Evolutionary conservation across 2,113 vertebrate species (phyloP), one percentile per base, ranked within the genome.

Genomic region (Gorsachius goisagi): DNA sequence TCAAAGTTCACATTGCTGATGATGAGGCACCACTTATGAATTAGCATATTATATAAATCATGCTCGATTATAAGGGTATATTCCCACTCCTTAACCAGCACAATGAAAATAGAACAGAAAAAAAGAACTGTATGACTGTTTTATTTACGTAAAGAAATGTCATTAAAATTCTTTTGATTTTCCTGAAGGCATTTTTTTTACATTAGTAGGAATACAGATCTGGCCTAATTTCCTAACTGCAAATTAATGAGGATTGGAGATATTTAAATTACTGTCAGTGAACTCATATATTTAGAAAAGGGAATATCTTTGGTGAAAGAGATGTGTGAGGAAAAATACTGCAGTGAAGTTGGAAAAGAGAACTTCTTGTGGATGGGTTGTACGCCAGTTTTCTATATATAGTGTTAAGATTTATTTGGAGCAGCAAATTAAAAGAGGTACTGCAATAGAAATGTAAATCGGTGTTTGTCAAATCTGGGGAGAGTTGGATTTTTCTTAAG

Each of bases 81-180:
- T 97, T 97, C 97, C 95, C 92, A 82, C 96, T 97, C 75, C 79
- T 93, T 95, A 89, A 82, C 69, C 77, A 93, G 88, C 67, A 96
- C 90, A 97, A 96, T 95, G 76, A 97, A 97, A 97, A 97, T 95
- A 96, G 96, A 94, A 90, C 95, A 94, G 90, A 95, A 87, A 97
- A 94, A 95, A 97, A 92, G 73, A 67, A 80, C 90, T 63, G 77
- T 33, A 94, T 97, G 92, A 96, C 92, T 95, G 88, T 85, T 97
- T 96, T 96, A 96, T 97, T 97, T 96, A 96, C 84, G 95, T 97
- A 97, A 95, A 96, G 85, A 88, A 50, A 93, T 96, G 84, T 89
- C 89, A 97, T 97, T 97, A 97, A 97, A 93, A 97, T 97, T 96
- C 96, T 95, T 97, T 95, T 96, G 95, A 97, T 97, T 96, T 96